Base-by-base conservation (phyloP, 2,888 invertebrate genomes). In the Agrochola lota region DNA sequence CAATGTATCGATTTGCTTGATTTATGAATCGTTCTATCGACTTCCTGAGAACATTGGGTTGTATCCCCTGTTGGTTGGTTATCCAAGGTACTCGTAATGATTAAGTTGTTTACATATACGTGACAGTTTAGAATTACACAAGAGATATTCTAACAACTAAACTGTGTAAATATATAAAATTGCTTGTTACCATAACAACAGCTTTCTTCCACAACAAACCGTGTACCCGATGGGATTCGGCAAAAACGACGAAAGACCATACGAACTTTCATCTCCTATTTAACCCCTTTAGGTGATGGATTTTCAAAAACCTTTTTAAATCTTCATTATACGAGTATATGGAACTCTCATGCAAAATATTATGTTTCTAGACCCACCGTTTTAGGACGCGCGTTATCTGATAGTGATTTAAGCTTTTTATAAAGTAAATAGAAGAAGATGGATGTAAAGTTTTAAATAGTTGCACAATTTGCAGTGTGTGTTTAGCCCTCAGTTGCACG, bases 21-120 rank as follows among this genome's bases (percentile, higher is more conserved):
- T 67, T 80, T 81, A 75, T 52, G 62, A 81, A n/a, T 52, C 60
- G 49, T 71, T 75, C 23, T 55, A 49, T 70, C 35, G 60, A 55
- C 55, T 43, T 49, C 26, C n/a, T 17, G 43, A 74, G n/a, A 68
- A 66, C 52, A 66, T 43, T 12, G 52, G 55, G 23, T 40, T 11
- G 26, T 49, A 7, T 68, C 43, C 20, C 35, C 35, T 78, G 35
- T 78, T 68, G 17, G 63, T 73, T 67, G 46, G 26, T n/a, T 67
- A 4, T 23, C 2, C 40, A 35, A 49, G 35, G 3, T 26, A 52
- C 40, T 71, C 20, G 4, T 62, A 69, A 78, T 69, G 26, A 68
- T 79, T 52, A 46, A 59, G 15, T 74, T 35, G n/a, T 74, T 26
- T 26, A 7, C 74, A 49, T 26, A 30, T 23, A 17, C 7, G 11